Percentiles rank a stretch among this genome's conserved stretches.
phyloP scores from a whole-genome alignment of 2,113 vertebrate species.

The Petrocephalus microphthalmus region DNA sequence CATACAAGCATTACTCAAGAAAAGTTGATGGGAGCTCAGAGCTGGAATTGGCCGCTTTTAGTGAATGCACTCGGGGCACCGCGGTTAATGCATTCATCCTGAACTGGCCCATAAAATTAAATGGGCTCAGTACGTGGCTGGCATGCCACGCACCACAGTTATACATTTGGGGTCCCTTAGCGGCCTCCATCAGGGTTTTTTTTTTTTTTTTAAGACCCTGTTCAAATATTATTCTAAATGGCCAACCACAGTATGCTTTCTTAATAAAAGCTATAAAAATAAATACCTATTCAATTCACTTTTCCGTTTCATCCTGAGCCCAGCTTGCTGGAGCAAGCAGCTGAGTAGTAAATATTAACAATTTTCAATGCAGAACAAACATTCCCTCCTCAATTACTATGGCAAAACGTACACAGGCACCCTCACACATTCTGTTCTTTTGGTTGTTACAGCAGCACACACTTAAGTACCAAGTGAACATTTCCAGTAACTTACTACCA shows the following conservation, averaged over 20 bases:
- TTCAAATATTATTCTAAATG: background rate
- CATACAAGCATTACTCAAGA: background rate
- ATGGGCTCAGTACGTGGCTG: background rate
- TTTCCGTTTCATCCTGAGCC: background rate
- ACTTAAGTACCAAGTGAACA: background rate
- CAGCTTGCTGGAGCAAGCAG: background rate
- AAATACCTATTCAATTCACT: background rate
- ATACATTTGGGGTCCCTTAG: background rate
- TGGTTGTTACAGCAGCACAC: background rate
- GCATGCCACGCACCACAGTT: background rate
- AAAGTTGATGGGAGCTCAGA: background rate
- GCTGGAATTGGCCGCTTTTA: conserved; percentile 8
- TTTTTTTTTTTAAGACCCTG: background rate
- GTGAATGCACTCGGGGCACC: background rate
- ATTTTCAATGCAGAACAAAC: background rate
- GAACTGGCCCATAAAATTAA: background rate
- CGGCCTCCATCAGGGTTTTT: background rate
- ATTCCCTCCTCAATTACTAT: background rate
- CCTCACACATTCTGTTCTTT: background rate
- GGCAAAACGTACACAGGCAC: background rate
- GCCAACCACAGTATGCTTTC: background rate
- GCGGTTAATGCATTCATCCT: conserved; percentile 6
- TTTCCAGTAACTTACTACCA: background rate
- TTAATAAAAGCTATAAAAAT: conserved; percentile 9
- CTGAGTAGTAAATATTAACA: background rate